Evolutionary conservation across 2,888 invertebrate species (phyloP).

Genomic region (Dicycla oo): DNA sequence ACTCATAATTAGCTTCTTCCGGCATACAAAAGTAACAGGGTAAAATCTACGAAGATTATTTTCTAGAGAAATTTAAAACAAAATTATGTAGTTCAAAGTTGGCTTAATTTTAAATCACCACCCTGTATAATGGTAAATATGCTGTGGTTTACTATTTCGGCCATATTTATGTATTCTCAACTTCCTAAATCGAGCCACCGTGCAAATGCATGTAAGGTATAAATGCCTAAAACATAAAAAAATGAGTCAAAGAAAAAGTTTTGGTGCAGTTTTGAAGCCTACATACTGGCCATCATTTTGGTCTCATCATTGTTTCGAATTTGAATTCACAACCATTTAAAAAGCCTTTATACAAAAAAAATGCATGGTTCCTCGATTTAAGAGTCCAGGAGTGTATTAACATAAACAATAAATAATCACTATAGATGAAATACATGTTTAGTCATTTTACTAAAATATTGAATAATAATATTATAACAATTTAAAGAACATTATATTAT

Average conservation of each 20-base stretch:
- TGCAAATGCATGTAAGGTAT: background rate
- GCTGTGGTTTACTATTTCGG: constrained; percentile 28
- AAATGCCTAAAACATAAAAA: background rate
- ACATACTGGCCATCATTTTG: background rate
- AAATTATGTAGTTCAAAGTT: background rate
- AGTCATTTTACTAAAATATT: constrained; percentile 44
- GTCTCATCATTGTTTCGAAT: background rate
- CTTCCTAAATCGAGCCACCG: background rate
- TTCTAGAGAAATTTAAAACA: background rate
- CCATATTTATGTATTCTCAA: constrained; percentile 43
- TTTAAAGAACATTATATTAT: constrained; percentile 32
- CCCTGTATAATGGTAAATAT: constrained; percentile 16
- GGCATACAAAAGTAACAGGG: background rate
- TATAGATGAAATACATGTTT: constrained; percentile 41
- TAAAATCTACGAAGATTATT: background rate
- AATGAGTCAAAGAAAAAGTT: background rate
- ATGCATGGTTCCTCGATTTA: background rate
- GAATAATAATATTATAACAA: constrained; percentile 31
- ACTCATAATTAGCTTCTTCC: background rate
- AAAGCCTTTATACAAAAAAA: background rate
- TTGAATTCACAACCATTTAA: background rate
- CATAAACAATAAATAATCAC: constrained; percentile 38
- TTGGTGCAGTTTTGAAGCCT: background rate
- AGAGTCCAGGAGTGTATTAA: constrained; percentile 3
- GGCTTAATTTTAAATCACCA: constrained; percentile 9